Evolutionary conservation across 1,140 invertebrate species (phyloP), one percentile per base, ranked within the genome.

Genomic region (Ceratosolen solmsi): DNA sequence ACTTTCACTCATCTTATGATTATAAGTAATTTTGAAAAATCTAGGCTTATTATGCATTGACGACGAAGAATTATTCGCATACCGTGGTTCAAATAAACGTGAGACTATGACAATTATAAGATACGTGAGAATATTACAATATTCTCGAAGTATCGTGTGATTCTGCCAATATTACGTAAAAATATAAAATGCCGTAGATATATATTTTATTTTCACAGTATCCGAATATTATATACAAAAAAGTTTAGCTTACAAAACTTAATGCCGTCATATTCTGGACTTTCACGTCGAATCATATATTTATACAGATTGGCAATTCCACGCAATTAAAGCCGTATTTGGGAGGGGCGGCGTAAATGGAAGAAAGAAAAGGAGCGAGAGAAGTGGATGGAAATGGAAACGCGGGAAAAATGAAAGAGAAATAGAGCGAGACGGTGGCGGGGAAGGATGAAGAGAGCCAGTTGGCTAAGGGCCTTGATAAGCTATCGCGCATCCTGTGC

Each of bases 401-500:
- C n/a, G 71, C 78, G 27, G 25, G 38, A 74, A 38, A 11, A 27
- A 71, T 17, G 68, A 72, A 70, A 25, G 20, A 68, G 58, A 65
- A 38, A 38, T 36, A 25, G 46, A 46, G 68, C 4, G 33, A 41
- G 77, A 58, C 2, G 4, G 25, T 2, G 36, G n/a, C 58, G 25
- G 33, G 22, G 51, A 13, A 36, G 17, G 51, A 58, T 38, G 17
- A 22, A 72, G 60, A 60, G 0, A 15, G 33, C 20, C n/a, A 77
- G 80, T 84, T 84, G 86, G 87, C 86, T 87, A 88, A 87, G 89
- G 88, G 86, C 86, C 77, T 80, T 90, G 90, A 90, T 91, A 91
- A 91, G 90, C 90, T 90, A 91, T 89, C 90, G 89, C 88, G 86
- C 88, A 91, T 88, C 88, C 88, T 86, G 84, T 88, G 88, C 89